Evolutionary conservation across 2,113 vertebrate species (phyloP), one percentile per base, ranked within the genome.

Genomic region (Rhabdornis inornatus): DNA sequence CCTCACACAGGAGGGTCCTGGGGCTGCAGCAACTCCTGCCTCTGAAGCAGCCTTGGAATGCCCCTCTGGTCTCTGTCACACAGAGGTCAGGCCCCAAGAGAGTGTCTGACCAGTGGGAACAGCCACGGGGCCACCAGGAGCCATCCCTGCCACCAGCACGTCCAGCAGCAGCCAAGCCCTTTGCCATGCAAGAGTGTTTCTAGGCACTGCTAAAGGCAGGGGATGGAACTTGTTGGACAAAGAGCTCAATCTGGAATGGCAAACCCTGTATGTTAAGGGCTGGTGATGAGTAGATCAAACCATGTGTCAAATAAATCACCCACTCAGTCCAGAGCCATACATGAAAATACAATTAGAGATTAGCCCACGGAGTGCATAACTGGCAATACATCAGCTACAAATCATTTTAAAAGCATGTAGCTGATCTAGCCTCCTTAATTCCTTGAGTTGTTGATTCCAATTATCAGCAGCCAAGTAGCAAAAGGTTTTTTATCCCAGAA

Each of bases 291-390:
- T 37, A 57, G 92, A 88, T 93, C 92, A 97, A 89, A 82, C 45
- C 2, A 0, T 33, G 77, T 93, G 95, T 94, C 95, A 94, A 47
- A 96, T 94, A 95, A 96, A 96, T 96, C 94, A 96, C 25, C 90
- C 95, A 75, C 76, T 90, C 83, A 86, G 88, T 86, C 93, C 94
- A 89, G 90, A 95, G 75, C 86, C 80, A 95, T 96, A 96, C 95
- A 96, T 84, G 96, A 97, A 95, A 97, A 96, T 65, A 96, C 96
- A 96, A 96, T 96, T 96, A 97, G 94, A 83, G 94, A 94, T 96
- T 84, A 95, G 92, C 65, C 95, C 92, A 79, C 7, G 60, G 94
- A 97, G 94, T 93, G 94, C 94, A 76, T 50, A 94, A 89, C 96
- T 92, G 93, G 95, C 92, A 95, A 91, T 90, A 90, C 19, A 9